Evolutionary conservation across 2,113 vertebrate species (phyloP), one percentile per base, ranked within the genome.

Genomic region (Empidonax traillii): DNA sequence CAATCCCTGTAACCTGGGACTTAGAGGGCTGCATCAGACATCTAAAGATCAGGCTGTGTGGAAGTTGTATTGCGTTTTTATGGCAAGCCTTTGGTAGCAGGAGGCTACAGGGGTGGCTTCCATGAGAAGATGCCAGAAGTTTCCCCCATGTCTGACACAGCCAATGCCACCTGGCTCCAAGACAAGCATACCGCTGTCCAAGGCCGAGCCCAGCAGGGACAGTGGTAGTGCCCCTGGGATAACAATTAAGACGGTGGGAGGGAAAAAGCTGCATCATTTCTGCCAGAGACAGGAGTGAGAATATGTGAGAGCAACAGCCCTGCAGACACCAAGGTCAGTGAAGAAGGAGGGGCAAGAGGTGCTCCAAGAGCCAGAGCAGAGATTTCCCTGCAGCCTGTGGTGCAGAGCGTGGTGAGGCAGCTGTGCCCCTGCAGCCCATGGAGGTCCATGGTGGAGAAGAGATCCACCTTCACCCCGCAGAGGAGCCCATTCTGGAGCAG

Each of bases 161-260:
- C n/a, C n/a, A 51, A 14, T 9, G 19, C 37, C 43, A 51, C 59
- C 21, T 0, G 0, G 35, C 10, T 67, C 41, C 41, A 44, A 82
- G 52, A 51, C 0, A 0, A 46, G 66, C 20, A 56, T 2, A 3
- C 31, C 3, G 8, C 20, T n/a, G 53, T 46, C 28, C 69, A 77
- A 77, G 56, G 35, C 13, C 1, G 2, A 84, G 49, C 33, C 43
- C 10, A 71, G 35, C 55, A 65, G 12, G 31, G 18, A 51, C 14
- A 58, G 14, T 14, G 27, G 10, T 4, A 63, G 4, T 37, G 8
- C 8, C 55, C 19, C 9, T 27, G 14, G 18, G 18, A 41, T 28
- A 69, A 90, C 4, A 56, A 24, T 44, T 51, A 51, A 71, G 35
- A 69, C 49, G 31, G 22, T 6, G 9, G 18, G 22, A 24, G 16